Evolutionary conservation across 2,113 vertebrate species (phyloP).

Genomic region (Dipodomys stephensi): DNA sequence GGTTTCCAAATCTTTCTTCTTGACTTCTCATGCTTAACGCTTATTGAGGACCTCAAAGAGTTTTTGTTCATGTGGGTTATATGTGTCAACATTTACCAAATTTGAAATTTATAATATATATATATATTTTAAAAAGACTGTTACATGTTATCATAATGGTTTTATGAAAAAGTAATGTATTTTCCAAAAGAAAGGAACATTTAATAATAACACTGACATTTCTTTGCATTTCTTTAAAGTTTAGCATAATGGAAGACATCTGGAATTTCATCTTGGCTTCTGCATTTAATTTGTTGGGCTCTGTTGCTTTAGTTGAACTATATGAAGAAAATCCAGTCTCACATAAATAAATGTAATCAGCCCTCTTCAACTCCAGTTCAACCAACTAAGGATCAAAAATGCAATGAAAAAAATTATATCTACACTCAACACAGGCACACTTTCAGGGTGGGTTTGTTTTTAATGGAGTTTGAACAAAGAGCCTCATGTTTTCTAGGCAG

Average conservation of each 20-base stretch:
- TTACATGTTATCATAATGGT: neutral
- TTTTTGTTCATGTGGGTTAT: neutral
- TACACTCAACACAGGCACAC: neutral
- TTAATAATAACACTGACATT: neutral
- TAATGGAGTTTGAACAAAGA: too few species aligned
- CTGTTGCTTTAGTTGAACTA: slow-evolving; percentile 47
- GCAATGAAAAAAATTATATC: neutral
- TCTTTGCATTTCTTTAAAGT: slow-evolving; percentile 45
- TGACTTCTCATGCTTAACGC: neutral
- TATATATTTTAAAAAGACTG: neutral
- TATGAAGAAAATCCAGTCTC: slow-evolving; percentile 50
- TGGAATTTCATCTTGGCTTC: slow-evolving; percentile 35
- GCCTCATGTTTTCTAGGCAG: too few species aligned
- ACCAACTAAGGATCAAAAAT: neutral
- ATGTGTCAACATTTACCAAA: neutral
- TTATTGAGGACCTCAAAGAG: neutral
- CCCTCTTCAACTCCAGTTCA: neutral
- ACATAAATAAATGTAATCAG: neutral
- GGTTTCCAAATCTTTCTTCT: neutral
- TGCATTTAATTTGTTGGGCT: slow-evolving; percentile 26
- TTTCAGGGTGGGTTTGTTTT: neutral
- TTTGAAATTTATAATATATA: slow-evolving; percentile 17
- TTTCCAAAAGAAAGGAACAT: slow-evolving; percentile 49
- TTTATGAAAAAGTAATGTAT: slow-evolving; percentile 37
- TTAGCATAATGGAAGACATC: slow-evolving; percentile 52